phyloP scores from a whole-genome alignment of 1,140 invertebrate species.

The Drosophila dunni region DNA sequence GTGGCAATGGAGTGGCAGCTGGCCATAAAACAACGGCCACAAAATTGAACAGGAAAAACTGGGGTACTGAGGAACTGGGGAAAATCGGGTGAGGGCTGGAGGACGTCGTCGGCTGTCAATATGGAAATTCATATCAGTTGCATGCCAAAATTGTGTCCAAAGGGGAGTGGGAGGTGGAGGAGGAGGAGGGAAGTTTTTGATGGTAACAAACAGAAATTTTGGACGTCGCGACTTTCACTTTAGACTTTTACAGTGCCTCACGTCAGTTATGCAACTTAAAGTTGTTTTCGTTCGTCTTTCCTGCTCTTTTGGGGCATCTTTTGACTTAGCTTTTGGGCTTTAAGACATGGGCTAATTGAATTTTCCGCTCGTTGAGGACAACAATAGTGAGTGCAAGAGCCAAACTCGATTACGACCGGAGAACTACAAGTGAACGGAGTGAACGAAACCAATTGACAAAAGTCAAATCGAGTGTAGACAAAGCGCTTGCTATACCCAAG shows the following conservation, averaged over 20 bases:
- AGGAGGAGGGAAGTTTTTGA: neutral
- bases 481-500: slow-evolving; percentile 52
- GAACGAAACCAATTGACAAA: slow-evolving; percentile 21
- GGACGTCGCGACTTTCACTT: slow-evolving; percentile 36
- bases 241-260: neutral
- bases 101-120: slow-evolving; percentile 78
- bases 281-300: neutral
- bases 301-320: neutral
- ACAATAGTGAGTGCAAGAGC: slow-evolving; percentile 39
- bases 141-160: slow-evolving; percentile 33
- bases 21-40: slow-evolving; percentile 75
- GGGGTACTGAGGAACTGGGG: too few species aligned
- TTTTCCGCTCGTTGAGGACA: slow-evolving; percentile 36
- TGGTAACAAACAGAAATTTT: slow-evolving; percentile 14
- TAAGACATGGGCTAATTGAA: slow-evolving; percentile 72
- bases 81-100: neutral
- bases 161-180: neutral
- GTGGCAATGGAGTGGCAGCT: slow-evolving; percentile 21
- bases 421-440: slow-evolving; percentile 40
- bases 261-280: slow-evolving; percentile 9
- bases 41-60: slow-evolving; percentile 62
- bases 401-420: slow-evolving; percentile 59
- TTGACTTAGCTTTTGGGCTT: slow-evolving; percentile 19
- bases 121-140: slow-evolving; percentile 81
- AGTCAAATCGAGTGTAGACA: slow-evolving; percentile 31